Evolutionary conservation across 2,113 vertebrate species (phyloP).

Genomic region (Lamprotornis superbus): DNA sequence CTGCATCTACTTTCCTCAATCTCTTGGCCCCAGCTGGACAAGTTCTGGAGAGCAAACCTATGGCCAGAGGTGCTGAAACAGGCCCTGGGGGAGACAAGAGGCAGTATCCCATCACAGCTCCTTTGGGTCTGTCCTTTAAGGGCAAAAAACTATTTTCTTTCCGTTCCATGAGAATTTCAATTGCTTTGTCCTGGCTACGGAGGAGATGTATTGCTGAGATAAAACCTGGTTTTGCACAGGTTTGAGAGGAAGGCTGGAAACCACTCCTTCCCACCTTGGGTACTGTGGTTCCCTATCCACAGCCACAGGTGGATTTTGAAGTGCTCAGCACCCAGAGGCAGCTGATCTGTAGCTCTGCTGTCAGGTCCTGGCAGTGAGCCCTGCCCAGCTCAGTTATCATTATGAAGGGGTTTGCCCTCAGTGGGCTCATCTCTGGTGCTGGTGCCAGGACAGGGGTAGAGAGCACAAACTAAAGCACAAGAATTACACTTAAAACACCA

Average conservation of each 20-base stretch:
- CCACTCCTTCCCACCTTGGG: not conserved
- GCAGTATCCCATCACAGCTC: not conserved
- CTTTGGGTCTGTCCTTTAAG: not conserved
- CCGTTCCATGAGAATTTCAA: not conserved
- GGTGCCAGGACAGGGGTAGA: not conserved
- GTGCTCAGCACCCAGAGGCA: not conserved
- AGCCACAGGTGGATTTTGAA: not conserved
- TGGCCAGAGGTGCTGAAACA: not conserved
- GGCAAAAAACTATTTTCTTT: not conserved
- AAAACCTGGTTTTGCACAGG: not conserved
- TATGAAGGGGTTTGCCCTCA: not conserved
- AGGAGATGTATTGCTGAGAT: not conserved
- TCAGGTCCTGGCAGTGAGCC: not conserved
- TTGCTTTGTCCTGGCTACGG: not conserved
- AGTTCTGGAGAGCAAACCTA: not conserved
- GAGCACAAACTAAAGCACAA: not conserved
- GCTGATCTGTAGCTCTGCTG: too few relatives aligned
- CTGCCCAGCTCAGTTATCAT: accelerated
- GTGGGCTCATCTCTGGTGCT: not conserved
- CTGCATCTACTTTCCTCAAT: not conserved
- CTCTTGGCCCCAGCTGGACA: not conserved
- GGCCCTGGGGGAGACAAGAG: not conserved
- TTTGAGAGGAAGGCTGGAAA: not conserved
- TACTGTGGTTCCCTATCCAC: not conserved
- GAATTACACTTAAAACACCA: not conserved